Evolutionary conservation across 2,888 invertebrate genomes (phyloP).

Genomic region (Drosophila paranaensis): DNA sequence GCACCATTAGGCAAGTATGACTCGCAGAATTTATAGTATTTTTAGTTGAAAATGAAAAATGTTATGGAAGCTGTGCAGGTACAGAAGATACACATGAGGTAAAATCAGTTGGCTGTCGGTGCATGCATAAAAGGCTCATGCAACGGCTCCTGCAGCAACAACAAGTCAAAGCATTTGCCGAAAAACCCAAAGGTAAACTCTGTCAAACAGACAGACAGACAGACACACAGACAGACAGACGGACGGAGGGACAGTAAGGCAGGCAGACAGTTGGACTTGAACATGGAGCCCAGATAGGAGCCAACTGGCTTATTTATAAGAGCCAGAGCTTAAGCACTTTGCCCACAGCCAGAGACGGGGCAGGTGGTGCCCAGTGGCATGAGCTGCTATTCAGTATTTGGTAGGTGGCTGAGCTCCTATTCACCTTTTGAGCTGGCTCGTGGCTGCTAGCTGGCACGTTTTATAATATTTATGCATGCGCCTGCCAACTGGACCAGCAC

Average conservation of each 20-base stretch:
- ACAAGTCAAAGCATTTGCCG: conserved; percentile 48
- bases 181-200: conserved; percentile 38
- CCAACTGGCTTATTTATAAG: conserved; percentile 72
- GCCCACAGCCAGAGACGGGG: conserved; percentile 44
- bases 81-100: conserved; percentile 14
- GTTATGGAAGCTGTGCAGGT: conserved; percentile 19
- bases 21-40: conserved; percentile 43
- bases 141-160: conserved; percentile 10
- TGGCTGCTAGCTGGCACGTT: conserved; percentile 65
- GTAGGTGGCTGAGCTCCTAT: conserved; percentile 38
- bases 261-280: conserved; percentile 31
- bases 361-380: background rate
- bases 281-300: conserved; percentile 39
- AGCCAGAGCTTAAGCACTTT: conserved; percentile 66
- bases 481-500: conserved; percentile 71
- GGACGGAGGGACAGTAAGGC: background rate
- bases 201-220: conserved; percentile 22
- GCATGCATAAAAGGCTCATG: conserved; percentile 58
- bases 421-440: conserved; percentile 64
- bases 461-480: conserved; percentile 76
- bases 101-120: conserved; percentile 61
- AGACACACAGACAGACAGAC: conserved; percentile 14
- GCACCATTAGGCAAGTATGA: conserved; percentile 29
- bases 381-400: conserved; percentile 3
- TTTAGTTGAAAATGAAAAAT: conserved; percentile 43